Percentiles rank a stretch among this genome's conserved stretches.
Conservation (phyloP, 2,888 invertebrate genomes). For the Rosalia funebris region DNA sequence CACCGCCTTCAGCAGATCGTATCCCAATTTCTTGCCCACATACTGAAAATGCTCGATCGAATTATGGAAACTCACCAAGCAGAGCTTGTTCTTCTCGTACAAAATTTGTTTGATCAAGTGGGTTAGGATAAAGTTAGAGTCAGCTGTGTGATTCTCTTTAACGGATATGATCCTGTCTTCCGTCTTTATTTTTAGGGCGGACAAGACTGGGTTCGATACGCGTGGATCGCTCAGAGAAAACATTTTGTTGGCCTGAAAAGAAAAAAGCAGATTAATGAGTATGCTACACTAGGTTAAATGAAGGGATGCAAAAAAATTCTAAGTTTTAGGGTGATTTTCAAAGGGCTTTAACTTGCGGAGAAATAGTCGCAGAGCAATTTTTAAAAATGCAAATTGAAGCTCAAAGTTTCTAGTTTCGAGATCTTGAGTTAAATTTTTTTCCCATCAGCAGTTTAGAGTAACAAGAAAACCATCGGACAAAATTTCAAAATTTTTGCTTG, state of each 20-base stretch:
- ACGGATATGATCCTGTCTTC: constrained; percentile 71
- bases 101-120: constrained; percentile 75
- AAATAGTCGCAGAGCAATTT: too few relatives aligned
- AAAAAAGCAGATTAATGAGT: too few relatives aligned
- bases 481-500: too few relatives aligned
- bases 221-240: constrained; percentile 45
- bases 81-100: constrained; percentile 69
- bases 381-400: too few relatives aligned
- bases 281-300: too few relatives aligned
- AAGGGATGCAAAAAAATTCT: too few relatives aligned
- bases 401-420: too few relatives aligned
- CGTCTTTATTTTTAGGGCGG: constrained; percentile 72
- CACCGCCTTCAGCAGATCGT: constrained; percentile 70
- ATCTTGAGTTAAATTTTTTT: too few relatives aligned
- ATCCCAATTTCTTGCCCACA: constrained; percentile 78
- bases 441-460: too few relatives aligned
- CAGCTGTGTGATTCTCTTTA: constrained; percentile 76
- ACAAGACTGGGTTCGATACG: constrained; percentile 47
- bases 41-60: constrained; percentile 78
- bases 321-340: too few relatives aligned
- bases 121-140: constrained; percentile 78
- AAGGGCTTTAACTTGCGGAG: too few relatives aligned
- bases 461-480: too few relatives aligned
- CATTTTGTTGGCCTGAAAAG: constrained; percentile 36
- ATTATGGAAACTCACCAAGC: constrained; percentile 77